Conservation (phyloP, 1,140 invertebrate genomes). For the Nasonia vitripennis region DNA sequence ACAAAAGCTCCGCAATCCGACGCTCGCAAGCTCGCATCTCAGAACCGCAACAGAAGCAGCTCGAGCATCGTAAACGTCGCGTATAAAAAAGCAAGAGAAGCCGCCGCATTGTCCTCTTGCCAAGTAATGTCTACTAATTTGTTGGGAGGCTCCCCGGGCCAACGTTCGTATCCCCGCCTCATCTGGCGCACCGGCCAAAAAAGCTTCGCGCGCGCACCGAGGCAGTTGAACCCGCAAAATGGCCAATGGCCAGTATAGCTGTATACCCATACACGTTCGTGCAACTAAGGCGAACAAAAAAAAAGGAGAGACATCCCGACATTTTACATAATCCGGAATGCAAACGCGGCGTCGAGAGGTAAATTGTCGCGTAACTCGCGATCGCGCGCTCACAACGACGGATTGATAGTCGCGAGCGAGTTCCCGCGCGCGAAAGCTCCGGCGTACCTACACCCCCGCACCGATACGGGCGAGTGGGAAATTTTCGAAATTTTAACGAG, state of each 20-base stretch:
- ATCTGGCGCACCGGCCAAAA: conserved; percentile 57
- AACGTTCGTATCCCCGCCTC: conserved; percentile 57
- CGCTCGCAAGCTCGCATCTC: too few relatives aligned
- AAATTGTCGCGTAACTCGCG: neutral
- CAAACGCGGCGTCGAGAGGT: too few relatives aligned
- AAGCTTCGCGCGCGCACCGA: neutral
- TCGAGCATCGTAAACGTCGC: neutral
- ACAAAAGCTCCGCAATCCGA: too few relatives aligned
- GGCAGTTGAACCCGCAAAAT: neutral
- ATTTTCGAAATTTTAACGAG: too few relatives aligned
- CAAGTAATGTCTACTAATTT: conserved; percentile 64
- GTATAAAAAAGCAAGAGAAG: neutral
- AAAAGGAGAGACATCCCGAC: too few relatives aligned
- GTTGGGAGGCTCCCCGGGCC: conserved; percentile 58
- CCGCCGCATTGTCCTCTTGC: neutral
- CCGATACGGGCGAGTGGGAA: too few relatives aligned
- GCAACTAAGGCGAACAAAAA: too few relatives aligned
- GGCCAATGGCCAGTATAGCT: neutral
- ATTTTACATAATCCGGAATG: too few relatives aligned
- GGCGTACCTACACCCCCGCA: too few relatives aligned
- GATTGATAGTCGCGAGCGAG: neutral
- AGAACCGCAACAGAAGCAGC: neutral
- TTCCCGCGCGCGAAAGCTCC: conserved; percentile 36
- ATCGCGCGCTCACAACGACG: neutral
- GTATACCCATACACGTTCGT: neutral